These are phyloP conservation scores for Callipepla californica DNA, from an alignment of 2,113 vertebrate species.

Conservation along the genomic window DNA sequence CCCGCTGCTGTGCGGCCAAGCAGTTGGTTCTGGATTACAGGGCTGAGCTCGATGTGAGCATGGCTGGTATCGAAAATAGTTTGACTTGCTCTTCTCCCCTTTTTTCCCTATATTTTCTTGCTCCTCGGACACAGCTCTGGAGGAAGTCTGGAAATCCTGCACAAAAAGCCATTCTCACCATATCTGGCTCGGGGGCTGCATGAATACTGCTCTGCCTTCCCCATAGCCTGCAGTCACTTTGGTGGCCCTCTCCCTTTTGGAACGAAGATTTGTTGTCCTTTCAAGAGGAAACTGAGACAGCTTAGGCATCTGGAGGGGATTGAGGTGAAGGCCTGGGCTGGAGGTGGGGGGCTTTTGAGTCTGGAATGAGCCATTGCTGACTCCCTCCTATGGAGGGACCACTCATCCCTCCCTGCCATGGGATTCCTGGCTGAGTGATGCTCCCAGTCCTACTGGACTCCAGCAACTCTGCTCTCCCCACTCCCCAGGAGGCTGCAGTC, in stretches of 20 bases:
- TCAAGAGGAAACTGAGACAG: not conserved
- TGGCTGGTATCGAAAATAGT: not conserved
- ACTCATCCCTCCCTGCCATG: not conserved
- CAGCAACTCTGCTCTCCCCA: not conserved
- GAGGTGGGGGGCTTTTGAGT: not conserved
- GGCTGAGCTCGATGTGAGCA: not conserved
- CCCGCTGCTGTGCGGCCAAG: not conserved
- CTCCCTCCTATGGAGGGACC: not conserved
- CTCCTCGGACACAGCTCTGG: not conserved
- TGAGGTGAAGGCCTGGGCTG: not conserved
- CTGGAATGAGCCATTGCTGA: rapidly evolving
- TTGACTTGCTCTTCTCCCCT: not conserved
- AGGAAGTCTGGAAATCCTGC: not conserved
- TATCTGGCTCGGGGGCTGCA: not conserved
- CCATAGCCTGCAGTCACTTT: not conserved
- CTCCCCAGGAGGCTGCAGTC: not conserved
- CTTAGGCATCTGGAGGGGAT: not conserved
- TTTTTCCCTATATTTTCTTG: not conserved
- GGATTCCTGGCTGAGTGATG: not conserved
- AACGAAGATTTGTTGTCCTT: not conserved
- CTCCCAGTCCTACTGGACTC: not conserved
- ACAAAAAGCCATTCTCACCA: not conserved
- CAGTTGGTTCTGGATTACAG: not conserved
- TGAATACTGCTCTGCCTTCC: rapidly evolving
- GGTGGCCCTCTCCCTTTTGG: not conserved